Base-by-base conservation (phyloP, 2,113 vertebrate genomes). In the Zosterops lateralis region DNA sequence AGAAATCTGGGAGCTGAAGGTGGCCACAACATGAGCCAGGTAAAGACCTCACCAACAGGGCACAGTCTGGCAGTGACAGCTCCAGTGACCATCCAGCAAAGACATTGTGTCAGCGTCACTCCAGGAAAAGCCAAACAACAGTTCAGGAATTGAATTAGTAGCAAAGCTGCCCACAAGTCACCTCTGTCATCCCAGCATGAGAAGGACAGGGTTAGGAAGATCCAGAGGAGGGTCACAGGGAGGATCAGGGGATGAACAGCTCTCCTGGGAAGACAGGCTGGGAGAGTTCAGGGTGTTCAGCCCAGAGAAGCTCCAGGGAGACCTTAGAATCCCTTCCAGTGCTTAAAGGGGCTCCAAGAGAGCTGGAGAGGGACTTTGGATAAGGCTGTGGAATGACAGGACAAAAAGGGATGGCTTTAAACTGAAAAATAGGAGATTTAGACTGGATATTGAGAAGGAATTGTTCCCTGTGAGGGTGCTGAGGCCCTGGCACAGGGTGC, bases 391-490 rank as follows among this genome's bases (percentile, higher is more conserved):
- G 25, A 26, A 42, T 42, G 48, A 12, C 4, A 61, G 66, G 17
- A 32, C 8, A 4, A 34, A 9, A 10, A 3, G 4, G 9, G 54
- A 50, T 8, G 48, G 38, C 60, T 54, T 78, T 44, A 44, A 65
- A 44, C 48, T 44, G 34, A 12, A 71, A 86, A 61, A 53, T 4
- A 4, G 6, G 10, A 53, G 20, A 32, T 83, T 84, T 44, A 76
- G 7, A 16, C 38, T n/a, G 47, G 17, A 18, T 24, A 26, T 12
- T 15, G 21, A 19, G 60, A 71, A 78, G 28, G 13, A 74, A 25
- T 78, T 32, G 1, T 62, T 53, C 3, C 15, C 26, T 44, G 6
- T 32, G 53, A 38, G 15, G 3, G 14, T 40, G 7, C 1, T 0
- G 1, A 58, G 18, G n/a, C 22, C 6, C 12, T 48, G 31, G 10